Conservation (phyloP, 2,113 vertebrate species). For the Dinomys branickii region DNA sequence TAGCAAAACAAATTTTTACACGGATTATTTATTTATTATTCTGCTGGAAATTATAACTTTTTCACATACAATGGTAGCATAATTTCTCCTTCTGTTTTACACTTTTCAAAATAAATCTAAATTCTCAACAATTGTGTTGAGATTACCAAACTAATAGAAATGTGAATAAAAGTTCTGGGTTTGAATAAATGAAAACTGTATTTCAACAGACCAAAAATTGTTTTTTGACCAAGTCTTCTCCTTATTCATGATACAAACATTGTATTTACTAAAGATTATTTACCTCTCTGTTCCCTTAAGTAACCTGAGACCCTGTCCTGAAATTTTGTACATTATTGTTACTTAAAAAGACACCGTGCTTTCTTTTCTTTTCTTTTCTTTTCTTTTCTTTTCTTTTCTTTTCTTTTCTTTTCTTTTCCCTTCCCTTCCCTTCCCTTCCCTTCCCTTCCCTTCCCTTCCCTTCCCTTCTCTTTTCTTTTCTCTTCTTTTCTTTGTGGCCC, state of each 20-base stretch:
- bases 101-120: constrained; percentile 42
- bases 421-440: no score
- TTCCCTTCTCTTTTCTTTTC: no score
- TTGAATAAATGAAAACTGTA: not conserved
- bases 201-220: not conserved
- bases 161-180: not conserved
- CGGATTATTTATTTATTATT: not conserved
- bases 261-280: not conserved
- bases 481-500: not conserved
- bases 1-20: not conserved
- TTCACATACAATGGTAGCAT: not conserved
- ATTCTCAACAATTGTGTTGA: not conserved
- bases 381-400: no score
- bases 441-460: no score
- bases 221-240: not conserved
- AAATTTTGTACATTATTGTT: not conserved
- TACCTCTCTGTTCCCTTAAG: not conserved
- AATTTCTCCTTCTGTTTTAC: constrained; percentile 34
- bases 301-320: not conserved
- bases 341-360: no score
- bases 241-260: not conserved
- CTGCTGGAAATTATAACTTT: not conserved
- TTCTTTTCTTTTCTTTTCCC: no score
- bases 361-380: no score
- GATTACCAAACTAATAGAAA: not conserved